Base-by-base conservation (phyloP, 2,797 vertebrate genomes). In the Melanotaenia boesemani region DNA sequence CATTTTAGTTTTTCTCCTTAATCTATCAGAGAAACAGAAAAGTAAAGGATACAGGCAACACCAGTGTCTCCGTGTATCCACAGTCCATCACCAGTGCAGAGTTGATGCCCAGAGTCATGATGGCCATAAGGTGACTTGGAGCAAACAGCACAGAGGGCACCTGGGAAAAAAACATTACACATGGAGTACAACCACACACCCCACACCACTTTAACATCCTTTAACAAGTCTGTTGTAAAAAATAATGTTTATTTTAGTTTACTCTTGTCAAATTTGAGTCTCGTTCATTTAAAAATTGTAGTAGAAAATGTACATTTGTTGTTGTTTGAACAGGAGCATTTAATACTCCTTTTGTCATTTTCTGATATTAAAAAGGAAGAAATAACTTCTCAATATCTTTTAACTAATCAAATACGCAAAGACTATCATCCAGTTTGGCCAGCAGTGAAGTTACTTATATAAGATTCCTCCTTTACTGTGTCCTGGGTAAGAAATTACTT, bases 1-100 rank as follows among this genome's bases (percentile, higher is more conserved):
- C 16, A 44, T 44, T 41, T 16, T 1, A 44, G 16, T 3, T 39
- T 39, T 39, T 36, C 7, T 9, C 4, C 37, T 13, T 36, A 39
- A 39, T 11, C 46, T 36, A 20, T 5, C 2, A 7, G 36, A 58
- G 9, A 58, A 58, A 2, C 18, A 12, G 30, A 18, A 58, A 18
- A 20, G 30, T 20, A 58, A 90, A 96, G 94, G 98, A 99, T 99
- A 97, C 97, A 80, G 98, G 98, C 59, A 99, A 92, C 85, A 97
- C 97, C 65, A 99, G 91, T 0, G 97, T 98, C 90, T 99, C 98
- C 30, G 95, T 95, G 89, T 99, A 95, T 63, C 98, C 98, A 76
- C 98, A 99, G 86, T 99, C 98, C 86, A 99, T 95, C 78, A 99
- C 98, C 85, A 99, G 95, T 13, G 96, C 98, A 39, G 98, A 99